These are phyloP conservation scores for Lycopodina hypogea DNA, from an alignment of 37 sponge, comb jelly and placozoan species.

Conservation along the genomic window DNA sequence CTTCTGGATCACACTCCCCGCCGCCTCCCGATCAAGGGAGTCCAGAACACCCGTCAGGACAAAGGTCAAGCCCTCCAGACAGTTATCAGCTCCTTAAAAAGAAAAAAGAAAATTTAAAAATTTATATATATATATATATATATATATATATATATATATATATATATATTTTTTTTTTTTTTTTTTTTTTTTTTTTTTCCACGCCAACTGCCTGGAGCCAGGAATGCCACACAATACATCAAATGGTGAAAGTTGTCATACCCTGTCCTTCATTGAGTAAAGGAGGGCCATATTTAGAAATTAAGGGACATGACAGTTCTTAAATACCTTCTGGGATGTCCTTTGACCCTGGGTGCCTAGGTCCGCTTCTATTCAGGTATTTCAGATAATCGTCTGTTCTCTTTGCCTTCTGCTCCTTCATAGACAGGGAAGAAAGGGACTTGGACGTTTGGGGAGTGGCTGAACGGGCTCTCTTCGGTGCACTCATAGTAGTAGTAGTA, in stretches of 20 bases:
- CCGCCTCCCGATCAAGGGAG: conserved; percentile 86
- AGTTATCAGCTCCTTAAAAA: conserved; percentile 35
- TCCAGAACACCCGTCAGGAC: conserved; percentile 92
- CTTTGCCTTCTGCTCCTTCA: neutral
- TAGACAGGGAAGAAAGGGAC: neutral
- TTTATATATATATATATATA: too few species aligned
- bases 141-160: neutral
- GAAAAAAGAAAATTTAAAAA: neutral
- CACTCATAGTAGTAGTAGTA: too few species aligned
- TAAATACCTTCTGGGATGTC: conserved; percentile 53
- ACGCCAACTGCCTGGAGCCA: too few species aligned
- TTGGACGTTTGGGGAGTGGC: neutral
- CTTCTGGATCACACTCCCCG: conserved; percentile 70
- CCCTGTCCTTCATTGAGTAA: too few species aligned
- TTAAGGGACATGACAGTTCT: neutral
- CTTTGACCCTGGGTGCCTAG: conserved; percentile 74
- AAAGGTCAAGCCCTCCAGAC: conserved; percentile 72
- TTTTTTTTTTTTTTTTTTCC: neutral
- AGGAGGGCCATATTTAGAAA: neutral
- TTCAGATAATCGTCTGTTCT: conserved; percentile 37
- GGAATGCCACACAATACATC: too few species aligned
- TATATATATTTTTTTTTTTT: neutral
- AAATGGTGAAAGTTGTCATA: too few species aligned
- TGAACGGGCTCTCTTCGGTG: neutral
- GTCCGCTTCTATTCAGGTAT: conserved; percentile 67